phyloP scores from a whole-genome alignment of 2,113 vertebrate species.

The Gymnobelideus leadbeateri region DNA sequence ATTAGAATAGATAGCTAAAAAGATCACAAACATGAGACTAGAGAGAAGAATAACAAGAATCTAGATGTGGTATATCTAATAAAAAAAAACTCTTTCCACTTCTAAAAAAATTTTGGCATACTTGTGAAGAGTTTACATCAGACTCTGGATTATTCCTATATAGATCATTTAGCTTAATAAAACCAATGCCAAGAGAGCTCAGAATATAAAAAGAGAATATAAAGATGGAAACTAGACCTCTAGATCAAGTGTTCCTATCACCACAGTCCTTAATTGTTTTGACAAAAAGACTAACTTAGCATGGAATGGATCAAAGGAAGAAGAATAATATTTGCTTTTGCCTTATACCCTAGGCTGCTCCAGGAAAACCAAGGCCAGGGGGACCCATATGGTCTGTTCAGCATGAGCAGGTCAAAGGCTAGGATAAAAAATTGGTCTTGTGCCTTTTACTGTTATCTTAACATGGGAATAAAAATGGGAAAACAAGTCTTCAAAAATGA shows the following conservation, averaged over 20 bases:
- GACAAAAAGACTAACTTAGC: background rate
- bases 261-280: background rate
- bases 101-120: background rate
- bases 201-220: background rate
- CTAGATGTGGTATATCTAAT: background rate
- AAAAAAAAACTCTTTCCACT: background rate
- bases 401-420: background rate
- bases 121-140: background rate
- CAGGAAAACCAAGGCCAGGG: background rate
- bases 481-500: background rate
- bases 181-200: conserved; percentile 20
- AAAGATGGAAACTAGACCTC: background rate
- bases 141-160: background rate
- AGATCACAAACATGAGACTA: background rate
- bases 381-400: background rate
- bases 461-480: background rate
- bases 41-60: conserved; percentile 20
- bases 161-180: background rate
- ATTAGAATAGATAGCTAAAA: conserved; percentile 27
- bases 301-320: background rate
- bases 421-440: background rate
- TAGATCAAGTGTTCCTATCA: background rate
- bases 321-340: background rate
- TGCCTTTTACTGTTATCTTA: background rate
- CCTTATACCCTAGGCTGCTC: background rate